Percentiles rank a stretch among this genome's conserved stretches.
Conservation (phyloP, 2,888 invertebrate species). For the Ashinkailepas kermadecensis region DNA sequence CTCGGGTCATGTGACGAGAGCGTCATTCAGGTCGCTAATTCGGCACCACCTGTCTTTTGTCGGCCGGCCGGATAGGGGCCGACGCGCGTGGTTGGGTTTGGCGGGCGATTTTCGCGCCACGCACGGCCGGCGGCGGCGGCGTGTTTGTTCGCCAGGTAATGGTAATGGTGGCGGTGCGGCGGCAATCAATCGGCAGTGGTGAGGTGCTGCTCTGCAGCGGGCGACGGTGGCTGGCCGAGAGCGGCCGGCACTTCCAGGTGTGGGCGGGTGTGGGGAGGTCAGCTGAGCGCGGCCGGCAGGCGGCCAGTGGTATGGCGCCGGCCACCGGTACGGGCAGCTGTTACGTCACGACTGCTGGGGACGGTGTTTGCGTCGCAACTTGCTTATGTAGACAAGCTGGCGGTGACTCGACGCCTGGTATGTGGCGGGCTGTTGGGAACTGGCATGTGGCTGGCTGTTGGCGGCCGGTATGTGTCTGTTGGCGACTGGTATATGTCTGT, state of each 20-base stretch:
- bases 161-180: neutral
- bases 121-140: neutral
- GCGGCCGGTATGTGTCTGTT: no score
- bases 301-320: neutral
- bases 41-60: neutral
- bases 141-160: neutral
- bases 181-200: neutral
- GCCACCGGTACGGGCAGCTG: no score
- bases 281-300: neutral
- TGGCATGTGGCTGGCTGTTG: no score
- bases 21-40: slow-evolving; percentile 23
- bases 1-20: slow-evolving; percentile 24
- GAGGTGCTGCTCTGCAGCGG: neutral
- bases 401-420: no score
- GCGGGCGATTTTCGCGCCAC: slow-evolving; percentile 7
- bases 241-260: no score
- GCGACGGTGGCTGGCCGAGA: no score
- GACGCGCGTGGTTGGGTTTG: neutral
- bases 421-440: no score
- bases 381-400: no score
- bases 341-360: no score
- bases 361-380: neutral
- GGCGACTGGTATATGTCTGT: no score
- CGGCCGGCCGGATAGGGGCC: neutral
- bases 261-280: neutral